Evolutionary conservation across 2,113 vertebrate species (phyloP).

Genomic region (Malurus alboscapulatus): DNA sequence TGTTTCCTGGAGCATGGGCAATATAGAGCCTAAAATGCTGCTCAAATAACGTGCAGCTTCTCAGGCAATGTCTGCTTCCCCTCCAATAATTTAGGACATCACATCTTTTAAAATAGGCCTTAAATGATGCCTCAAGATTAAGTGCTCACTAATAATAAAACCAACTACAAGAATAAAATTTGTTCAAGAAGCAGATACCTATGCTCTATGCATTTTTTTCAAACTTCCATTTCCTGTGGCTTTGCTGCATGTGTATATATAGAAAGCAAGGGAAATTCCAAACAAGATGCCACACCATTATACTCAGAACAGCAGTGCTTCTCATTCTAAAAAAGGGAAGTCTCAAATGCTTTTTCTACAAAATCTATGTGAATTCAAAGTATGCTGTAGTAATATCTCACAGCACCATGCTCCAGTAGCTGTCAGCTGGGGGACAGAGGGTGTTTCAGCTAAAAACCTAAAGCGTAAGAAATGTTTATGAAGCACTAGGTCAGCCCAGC

Average conservation of each 20-base stretch:
- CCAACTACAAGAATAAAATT: conserved; percentile 20
- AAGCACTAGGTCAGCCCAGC: background rate
- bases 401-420: background rate
- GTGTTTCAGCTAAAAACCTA: background rate
- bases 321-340: conserved; percentile 61
- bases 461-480: background rate
- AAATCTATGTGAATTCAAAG: conserved; percentile 64
- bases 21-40: background rate
- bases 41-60: background rate
- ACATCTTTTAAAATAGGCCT: background rate
- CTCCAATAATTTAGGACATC: background rate
- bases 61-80: background rate
- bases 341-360: conserved; percentile 50
- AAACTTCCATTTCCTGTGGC: conserved; percentile 67
- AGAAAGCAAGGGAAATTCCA: conserved; percentile 71
- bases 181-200: conserved; percentile 42
- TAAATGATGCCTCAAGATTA: background rate
- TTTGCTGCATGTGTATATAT: conserved; percentile 50
- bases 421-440: background rate
- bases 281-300: conserved; percentile 35
- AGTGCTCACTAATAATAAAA: conserved; percentile 48
- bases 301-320: conserved; percentile 50
- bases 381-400: conserved; percentile 23
- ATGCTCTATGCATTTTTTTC: conserved; percentile 16
- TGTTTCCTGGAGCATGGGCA: background rate